Evolutionary conservation across 2,797 vertebrate species (phyloP).

Genomic region (Cyclopterus lumpus): DNA sequence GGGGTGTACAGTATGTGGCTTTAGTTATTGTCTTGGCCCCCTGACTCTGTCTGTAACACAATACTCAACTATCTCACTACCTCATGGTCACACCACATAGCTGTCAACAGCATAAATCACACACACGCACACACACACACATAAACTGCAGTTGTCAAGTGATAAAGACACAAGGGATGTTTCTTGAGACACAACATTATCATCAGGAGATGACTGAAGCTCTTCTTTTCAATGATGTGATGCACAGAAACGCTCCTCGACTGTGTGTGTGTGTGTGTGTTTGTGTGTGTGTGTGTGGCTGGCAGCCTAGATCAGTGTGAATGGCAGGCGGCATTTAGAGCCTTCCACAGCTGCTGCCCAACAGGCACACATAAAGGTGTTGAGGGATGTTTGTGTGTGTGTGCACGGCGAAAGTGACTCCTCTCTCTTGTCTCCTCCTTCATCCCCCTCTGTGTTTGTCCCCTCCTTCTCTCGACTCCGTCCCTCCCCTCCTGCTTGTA

Average conservation of each 20-base stretch:
- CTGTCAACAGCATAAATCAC: constrained; percentile 49
- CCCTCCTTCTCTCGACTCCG: constrained; percentile 11
- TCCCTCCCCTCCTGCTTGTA: constrained; percentile 39
- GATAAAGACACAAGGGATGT: background rate
- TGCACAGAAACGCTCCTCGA: background rate
- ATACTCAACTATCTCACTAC: constrained; percentile 54
- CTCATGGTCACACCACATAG: constrained; percentile 58
- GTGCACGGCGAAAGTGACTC: background rate
- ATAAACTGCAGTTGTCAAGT: constrained; percentile 16
- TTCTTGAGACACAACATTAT: background rate
- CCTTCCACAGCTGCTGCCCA: constrained; percentile 52
- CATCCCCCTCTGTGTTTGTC: background rate
- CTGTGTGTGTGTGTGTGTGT: constrained; percentile 3
- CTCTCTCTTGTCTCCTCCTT: constrained; percentile 11
- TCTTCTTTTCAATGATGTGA: background rate
- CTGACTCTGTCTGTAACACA: constrained; percentile 62
- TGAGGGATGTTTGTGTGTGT: constrained; percentile 10
- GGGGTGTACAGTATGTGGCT: constrained; percentile 5
- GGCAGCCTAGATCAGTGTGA: constrained; percentile 34
- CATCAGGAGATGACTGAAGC: background rate
- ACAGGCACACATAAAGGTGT: constrained; percentile 19
- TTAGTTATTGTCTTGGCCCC: constrained; percentile 40
- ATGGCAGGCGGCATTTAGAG: constrained; percentile 44
- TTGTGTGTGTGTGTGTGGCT: background rate
- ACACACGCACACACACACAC: constrained; percentile 19